These are phyloP conservation scores for Brachionichthys hirsutus DNA, from an alignment of 2,113 vertebrate species.

Conservation along the genomic window DNA sequence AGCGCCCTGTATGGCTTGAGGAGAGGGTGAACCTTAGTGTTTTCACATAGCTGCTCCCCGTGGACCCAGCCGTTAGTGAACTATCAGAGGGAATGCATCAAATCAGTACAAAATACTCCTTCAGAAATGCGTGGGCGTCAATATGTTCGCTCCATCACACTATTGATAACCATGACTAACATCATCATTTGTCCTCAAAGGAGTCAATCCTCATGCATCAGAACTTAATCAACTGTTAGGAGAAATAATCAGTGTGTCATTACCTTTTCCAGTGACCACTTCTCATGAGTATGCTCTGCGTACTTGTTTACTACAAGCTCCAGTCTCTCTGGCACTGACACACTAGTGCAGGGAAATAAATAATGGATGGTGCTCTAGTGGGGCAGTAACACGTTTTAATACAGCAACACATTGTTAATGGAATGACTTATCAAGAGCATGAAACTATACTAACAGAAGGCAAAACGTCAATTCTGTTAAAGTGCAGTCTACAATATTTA, in stretches of 20 bases:
- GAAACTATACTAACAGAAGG: slow-evolving; percentile 3
- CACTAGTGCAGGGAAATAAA: slow-evolving; percentile 68
- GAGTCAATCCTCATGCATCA: too few species aligned
- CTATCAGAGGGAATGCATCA: slow-evolving; percentile 69
- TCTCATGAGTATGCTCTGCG: slow-evolving; percentile 93
- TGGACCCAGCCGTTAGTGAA: slow-evolving; percentile 95
- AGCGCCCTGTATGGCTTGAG: slow-evolving; percentile 94
- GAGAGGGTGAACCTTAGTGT: slow-evolving; percentile 89
- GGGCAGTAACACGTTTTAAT: background rate
- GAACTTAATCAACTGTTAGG: too few species aligned
- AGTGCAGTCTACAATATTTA: too few species aligned
- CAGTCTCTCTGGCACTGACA: slow-evolving; percentile 87
- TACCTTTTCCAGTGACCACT: slow-evolving; percentile 96
- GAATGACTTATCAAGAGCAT: background rate
- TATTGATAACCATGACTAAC: background rate
- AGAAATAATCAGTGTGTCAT: background rate
- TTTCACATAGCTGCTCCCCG: slow-evolving; percentile 90
- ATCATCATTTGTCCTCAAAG: too few species aligned
- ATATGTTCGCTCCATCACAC: slow-evolving; percentile 1
- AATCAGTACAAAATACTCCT: slow-evolving; percentile 17
- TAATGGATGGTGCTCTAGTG: background rate
- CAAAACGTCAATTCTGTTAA: too few species aligned
- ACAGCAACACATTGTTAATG: background rate
- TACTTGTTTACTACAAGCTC: slow-evolving; percentile 95
- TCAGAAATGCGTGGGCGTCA: slow-evolving; percentile 9